Evolutionary conservation across 2,113 vertebrate species (phyloP), one percentile per base, ranked within the genome.

Genomic region (Corythoichthys intestinalis): DNA sequence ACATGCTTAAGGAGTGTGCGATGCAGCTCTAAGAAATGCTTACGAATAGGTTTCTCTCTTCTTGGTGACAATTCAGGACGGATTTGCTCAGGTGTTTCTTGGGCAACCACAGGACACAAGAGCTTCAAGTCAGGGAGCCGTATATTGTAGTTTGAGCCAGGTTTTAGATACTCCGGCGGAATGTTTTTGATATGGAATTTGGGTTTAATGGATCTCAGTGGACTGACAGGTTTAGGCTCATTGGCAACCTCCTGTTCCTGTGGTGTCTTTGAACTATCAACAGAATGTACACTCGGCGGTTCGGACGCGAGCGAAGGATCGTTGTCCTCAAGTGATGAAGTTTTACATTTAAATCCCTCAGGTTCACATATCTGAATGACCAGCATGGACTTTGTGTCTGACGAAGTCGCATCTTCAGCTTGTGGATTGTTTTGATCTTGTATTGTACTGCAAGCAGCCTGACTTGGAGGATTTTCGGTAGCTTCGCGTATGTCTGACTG

Each of bases 21-120:
- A 49, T 99, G 97, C 71, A 98, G 79, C 37, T 91, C 88, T 13
- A 87, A 73, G 53, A 99, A 98, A 69, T 85, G 88, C 50, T 91
- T 91, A 2, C 88, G 86, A 0, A 78, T 60, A 0, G 1, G 14
- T 1, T 15, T 73, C 5, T 28, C 52, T 0, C 13, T 62, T 4
- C 2, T 11, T 57, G 38, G 49, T 68, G 4, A 47, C 41, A 52
- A 66, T 53, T 91, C 74, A 6, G 44, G 1, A 3, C n/a, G 9
- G 1, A 37, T 67, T 46, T 71, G 80, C 12, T 56, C 67, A 1
- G 79, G 63, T 4, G 72, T 34, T 2, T 79, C 73, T 15, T 74
- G 8, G 2, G 48, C 10, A 52, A 65, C 4, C 2, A 52, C 75
- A 0, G 53, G 4, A 0, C 14, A 14, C 0, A 48, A 44, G 3